Conservation (phyloP, 2,113 vertebrate genomes). For the Epinephelus fuscoguttatus region DNA sequence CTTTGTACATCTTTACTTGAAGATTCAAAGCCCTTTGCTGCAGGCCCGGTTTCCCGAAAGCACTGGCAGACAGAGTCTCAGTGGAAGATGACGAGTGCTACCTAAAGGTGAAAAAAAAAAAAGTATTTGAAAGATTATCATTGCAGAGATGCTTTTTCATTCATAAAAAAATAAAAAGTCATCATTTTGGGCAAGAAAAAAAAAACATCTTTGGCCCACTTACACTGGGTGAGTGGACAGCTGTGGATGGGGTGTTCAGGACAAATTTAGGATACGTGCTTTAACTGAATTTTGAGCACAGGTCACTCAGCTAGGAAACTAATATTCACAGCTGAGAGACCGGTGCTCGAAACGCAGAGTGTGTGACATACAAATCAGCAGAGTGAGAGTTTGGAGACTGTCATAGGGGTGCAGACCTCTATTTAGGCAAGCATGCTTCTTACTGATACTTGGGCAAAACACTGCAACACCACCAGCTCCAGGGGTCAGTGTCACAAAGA, state of each 20-base stretch:
- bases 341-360: conserved; percentile 9
- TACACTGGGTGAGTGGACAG: neutral
- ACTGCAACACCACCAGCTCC: neutral
- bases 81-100: neutral
- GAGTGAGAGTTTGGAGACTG: neutral
- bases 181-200: conserved; percentile 20
- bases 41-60: conserved; percentile 51
- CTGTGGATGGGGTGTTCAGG: conserved; percentile 25
- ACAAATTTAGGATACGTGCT: conserved; percentile 40
- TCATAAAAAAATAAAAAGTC: conserved; percentile 6
- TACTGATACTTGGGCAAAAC: neutral
- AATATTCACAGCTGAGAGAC: conserved; percentile 55
- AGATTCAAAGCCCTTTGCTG: conserved; percentile 49
- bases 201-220: conserved; percentile 36
- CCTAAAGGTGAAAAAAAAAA: conserved; percentile 7
- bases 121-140: neutral
- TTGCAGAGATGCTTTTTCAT: neutral
- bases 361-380: conserved; percentile 46
- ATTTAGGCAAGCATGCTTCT: neutral
- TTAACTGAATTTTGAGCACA: conserved; percentile 36
- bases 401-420: neutral
- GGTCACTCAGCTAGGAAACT: conserved; percentile 49
- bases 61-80: conserved; percentile 1
- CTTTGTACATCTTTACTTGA: conserved; percentile 60
- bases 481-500: neutral